phyloP scores from a whole-genome alignment of 2,888 invertebrate genomes.

The Hirtodrosophila trivittata region DNA sequence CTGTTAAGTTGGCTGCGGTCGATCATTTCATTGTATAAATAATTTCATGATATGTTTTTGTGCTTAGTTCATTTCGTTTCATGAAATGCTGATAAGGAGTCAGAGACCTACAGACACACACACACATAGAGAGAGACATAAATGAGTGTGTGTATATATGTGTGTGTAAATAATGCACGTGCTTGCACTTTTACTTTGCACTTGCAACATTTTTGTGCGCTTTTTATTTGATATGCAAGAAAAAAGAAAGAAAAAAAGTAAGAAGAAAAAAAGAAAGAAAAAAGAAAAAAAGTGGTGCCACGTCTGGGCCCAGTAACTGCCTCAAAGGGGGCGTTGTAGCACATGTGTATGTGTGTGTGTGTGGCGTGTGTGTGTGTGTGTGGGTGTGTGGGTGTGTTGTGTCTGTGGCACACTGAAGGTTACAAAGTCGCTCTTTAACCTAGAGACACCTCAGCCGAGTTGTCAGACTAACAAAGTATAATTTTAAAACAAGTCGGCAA shows the following conservation, averaged over 20 bases:
- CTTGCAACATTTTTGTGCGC: conserved; percentile 60
- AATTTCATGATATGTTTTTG: too few relatives aligned
- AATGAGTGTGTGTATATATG: conserved; percentile 10
- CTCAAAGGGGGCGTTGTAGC: conserved; percentile 29
- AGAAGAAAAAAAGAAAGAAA: conserved; percentile 16
- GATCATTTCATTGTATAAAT: neutral
- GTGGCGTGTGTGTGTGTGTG: conserved; percentile 3
- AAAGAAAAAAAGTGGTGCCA: conserved; percentile 46
- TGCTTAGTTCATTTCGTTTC: neutral
- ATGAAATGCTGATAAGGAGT: neutral
- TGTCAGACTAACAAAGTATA: conserved; percentile 35
- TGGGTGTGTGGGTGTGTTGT: conserved; percentile 4
- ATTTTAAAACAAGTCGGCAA: conserved; percentile 21
- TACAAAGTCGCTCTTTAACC: conserved; percentile 43
- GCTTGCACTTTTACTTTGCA: conserved; percentile 72
- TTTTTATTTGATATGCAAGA: conserved; percentile 48
- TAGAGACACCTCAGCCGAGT: conserved; percentile 42
- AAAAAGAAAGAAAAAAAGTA: conserved; percentile 8
- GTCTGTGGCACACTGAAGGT: conserved; percentile 52
- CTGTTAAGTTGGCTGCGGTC: neutral
- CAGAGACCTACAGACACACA: neutral
- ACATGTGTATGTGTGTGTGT: neutral
- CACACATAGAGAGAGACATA: neutral
- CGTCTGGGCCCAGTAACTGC: conserved; percentile 40
- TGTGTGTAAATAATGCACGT: conserved; percentile 41